Evolutionary conservation across 2,797 vertebrate species (phyloP).

Genomic region (Spinibarbus caldwelli): DNA sequence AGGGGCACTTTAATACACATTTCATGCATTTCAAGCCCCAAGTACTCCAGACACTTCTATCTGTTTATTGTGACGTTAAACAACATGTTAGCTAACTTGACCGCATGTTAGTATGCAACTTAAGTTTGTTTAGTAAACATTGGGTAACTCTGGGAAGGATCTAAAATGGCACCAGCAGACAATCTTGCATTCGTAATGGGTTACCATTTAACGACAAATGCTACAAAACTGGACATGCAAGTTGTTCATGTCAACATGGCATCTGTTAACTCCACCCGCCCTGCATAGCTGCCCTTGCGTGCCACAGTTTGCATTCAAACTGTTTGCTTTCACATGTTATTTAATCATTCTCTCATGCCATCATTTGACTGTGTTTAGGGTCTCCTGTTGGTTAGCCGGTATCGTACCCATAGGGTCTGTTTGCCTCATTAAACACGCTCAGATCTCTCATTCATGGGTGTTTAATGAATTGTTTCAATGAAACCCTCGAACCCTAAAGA

Average conservation of each 20-base stretch:
- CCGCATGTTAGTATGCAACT: not conserved
- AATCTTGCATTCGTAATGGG: not conserved
- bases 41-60: not conserved
- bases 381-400: not conserved
- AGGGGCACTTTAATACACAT: not conserved
- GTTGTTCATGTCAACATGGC: slow-evolving; percentile 10
- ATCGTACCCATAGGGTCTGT: not conserved
- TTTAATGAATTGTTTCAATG: not conserved
- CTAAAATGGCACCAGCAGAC: not conserved
- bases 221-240: slow-evolving; percentile 44
- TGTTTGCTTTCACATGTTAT: slow-evolving; percentile 55
- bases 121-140: slow-evolving; percentile 38
- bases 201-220: not conserved
- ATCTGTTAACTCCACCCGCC: slow-evolving; percentile 26
- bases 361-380: not conserved
- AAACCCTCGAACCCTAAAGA: not conserved
- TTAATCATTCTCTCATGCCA: slow-evolving; percentile 29
- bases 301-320: slow-evolving; percentile 1
- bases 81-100: not conserved
- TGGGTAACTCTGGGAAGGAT: not conserved
- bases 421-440: not conserved
- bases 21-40: not conserved
- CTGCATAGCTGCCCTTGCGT: not conserved
- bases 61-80: slow-evolving; percentile 23
- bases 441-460: not conserved